Percentiles rank a stretch among this genome's conserved stretches.
phyloP scores from a whole-genome alignment of 2,113 vertebrate species.

The Actinemys pallida region DNA sequence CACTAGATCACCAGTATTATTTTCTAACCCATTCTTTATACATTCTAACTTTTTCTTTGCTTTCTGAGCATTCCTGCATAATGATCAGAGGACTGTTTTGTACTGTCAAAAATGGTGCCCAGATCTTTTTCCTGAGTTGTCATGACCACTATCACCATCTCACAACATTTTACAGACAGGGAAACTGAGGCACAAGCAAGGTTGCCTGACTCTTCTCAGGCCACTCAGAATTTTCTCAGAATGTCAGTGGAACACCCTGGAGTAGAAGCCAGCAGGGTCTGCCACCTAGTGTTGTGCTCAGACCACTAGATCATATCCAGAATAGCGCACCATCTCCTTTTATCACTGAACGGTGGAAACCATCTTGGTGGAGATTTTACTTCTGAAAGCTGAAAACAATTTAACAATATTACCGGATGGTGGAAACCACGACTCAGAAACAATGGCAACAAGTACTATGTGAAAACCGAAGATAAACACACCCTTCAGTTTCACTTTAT shows the following conservation, averaged over 20 bases:
- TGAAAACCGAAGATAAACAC: not conserved
- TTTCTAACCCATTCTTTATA: not conserved
- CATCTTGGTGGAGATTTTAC: not conserved
- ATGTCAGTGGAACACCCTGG: not conserved
- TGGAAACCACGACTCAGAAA: not conserved
- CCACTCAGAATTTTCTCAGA: not conserved
- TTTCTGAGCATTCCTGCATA: not conserved
- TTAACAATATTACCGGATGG: not conserved
- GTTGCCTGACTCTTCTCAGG: not conserved
- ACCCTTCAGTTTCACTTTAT: not conserved
- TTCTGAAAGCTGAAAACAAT: not conserved
- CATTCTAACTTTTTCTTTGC: accelerated
- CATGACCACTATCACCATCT: not conserved
- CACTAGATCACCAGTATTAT: no score
- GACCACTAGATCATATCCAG: not conserved
- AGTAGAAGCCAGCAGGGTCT: not conserved
- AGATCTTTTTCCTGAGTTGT: not conserved
- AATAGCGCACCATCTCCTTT: not conserved
- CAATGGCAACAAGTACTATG: not conserved
- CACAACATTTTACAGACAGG: accelerated
- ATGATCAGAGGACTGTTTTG: accelerated
- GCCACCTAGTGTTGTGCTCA: not conserved
- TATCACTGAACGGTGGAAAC: not conserved
- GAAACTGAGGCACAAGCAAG: accelerated
- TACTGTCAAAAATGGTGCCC: not conserved